These are phyloP conservation scores for Pogonognathellus flavescens DNA, from an alignment of 1,140 invertebrate species.

Conservation along the genomic window DNA sequence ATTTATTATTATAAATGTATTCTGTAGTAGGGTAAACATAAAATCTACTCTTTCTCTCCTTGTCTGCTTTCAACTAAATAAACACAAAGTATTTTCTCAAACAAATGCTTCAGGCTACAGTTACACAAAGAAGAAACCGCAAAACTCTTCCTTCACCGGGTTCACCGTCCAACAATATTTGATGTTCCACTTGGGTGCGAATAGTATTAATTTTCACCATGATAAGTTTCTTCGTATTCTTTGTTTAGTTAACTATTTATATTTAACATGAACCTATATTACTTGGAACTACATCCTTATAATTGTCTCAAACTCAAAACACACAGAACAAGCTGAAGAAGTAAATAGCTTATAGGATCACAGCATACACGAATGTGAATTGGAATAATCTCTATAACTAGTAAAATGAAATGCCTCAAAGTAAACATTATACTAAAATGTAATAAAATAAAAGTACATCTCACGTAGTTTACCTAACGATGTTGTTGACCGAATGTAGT, in stretches of 20 bases:
- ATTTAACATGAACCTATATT: neutral
- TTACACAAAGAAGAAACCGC: neutral
- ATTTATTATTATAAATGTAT: neutral
- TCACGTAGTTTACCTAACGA: no score
- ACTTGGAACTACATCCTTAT: neutral
- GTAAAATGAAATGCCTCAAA: no score
- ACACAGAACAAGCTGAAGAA: no score
- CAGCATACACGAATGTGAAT: no score
- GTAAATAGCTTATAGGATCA: no score
- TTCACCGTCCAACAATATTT: neutral
- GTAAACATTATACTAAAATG: no score
- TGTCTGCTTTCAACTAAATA: neutral
- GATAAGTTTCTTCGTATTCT: neutral
- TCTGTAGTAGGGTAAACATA: no score
- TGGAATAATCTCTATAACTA: no score
- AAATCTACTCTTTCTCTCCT: neutral
- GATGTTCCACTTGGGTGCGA: neutral
- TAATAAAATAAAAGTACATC: no score
- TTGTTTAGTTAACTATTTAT: neutral
- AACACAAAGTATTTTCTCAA: neutral
- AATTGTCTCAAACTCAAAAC: no score
- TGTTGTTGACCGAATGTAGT: no score
- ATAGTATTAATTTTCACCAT: neutral
- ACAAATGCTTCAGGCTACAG: neutral
- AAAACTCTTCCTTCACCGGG: neutral